Evolutionary conservation across 2,113 vertebrate species (phyloP).

Genomic region (Macquaria ambigua): DNA sequence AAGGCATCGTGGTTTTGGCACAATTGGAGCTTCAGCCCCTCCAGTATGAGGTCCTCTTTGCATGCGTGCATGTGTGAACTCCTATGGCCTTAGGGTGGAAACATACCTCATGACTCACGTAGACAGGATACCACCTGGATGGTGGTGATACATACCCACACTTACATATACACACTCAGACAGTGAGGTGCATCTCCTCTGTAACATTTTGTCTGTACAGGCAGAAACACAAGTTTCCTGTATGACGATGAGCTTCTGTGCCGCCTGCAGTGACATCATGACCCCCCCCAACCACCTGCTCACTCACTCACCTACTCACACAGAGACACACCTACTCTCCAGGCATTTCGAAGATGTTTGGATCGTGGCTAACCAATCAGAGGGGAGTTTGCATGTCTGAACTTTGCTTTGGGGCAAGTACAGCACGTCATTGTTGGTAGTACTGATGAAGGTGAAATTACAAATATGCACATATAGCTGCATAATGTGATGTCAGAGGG

Average conservation of each 20-base stretch:
- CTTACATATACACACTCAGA: slow-evolving; percentile 17
- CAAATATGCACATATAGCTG: slow-evolving; percentile 2
- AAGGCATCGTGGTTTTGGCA: not conserved
- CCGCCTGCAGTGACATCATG: slow-evolving; percentile 43
- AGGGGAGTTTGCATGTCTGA: slow-evolving; percentile 7
- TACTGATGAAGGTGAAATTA: not conserved
- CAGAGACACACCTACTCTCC: not conserved
- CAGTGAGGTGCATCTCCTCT: slow-evolving; percentile 26
- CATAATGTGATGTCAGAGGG: not conserved
- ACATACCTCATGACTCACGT: slow-evolving; percentile 51
- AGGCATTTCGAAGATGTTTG: slow-evolving; percentile 58
- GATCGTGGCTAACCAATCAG: slow-evolving; percentile 42
- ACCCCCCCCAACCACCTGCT: not conserved
- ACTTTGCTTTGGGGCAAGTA: slow-evolving; percentile 16
- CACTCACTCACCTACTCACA: not conserved
- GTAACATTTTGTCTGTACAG: slow-evolving; percentile 41
- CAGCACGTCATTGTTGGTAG: slow-evolving; percentile 17
- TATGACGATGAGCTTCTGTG: slow-evolving; percentile 34
- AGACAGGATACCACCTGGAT: slow-evolving; percentile 68
- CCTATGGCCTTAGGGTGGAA: slow-evolving; percentile 30
- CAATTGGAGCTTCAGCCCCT: not conserved
- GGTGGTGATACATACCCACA: slow-evolving; percentile 40
- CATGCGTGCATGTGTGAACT: slow-evolving; percentile 4
- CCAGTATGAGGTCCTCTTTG: slow-evolving; percentile 20
- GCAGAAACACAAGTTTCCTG: slow-evolving; percentile 50